Evolutionary conservation across 1,140 invertebrate species (phyloP).

Genomic region (Oncopeltus fasciatus): DNA sequence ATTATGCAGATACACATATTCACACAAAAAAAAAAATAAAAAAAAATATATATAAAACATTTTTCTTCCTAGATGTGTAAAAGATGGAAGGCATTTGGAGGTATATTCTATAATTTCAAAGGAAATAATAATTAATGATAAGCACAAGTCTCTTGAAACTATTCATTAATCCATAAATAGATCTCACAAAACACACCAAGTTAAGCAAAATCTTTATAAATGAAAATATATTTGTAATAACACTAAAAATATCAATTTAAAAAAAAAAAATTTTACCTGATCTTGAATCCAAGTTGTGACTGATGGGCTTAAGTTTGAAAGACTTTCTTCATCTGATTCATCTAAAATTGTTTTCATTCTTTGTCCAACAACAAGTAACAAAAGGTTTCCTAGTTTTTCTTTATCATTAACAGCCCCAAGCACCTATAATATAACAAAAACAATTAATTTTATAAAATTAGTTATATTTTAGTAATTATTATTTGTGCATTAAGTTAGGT

Average conservation of each 20-base stretch:
- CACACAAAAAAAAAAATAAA: too few relatives aligned
- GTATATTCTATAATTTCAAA: too few relatives aligned
- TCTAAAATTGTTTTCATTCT: constrained; percentile 48
- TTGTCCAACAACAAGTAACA: constrained; percentile 56
- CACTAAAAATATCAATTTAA: not conserved
- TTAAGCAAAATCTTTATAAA: too few relatives aligned
- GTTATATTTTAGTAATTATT: too few relatives aligned
- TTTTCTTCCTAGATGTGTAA: too few relatives aligned
- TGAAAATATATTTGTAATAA: not conserved
- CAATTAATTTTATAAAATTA: too few relatives aligned
- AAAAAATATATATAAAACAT: too few relatives aligned
- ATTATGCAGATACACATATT: too few relatives aligned
- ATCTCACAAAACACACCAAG: too few relatives aligned
- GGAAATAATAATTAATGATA: not conserved
- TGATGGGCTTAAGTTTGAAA: constrained; percentile 50
- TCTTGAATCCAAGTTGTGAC: constrained; percentile 52
- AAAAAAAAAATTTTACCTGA: constrained; percentile 39
- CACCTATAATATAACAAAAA: constrained; percentile 33
- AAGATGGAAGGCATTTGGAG: too few relatives aligned
- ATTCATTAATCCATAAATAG: too few relatives aligned
- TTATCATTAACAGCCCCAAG: constrained; percentile 46
- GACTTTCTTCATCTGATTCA: constrained; percentile 39
- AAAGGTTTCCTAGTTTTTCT: constrained; percentile 43
- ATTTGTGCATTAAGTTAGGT: too few relatives aligned
- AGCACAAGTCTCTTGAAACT: not conserved